Evolutionary conservation across 2,797 vertebrate species (phyloP), one percentile per base, ranked within the genome.

Genomic region (Xenentodon cancila): DNA sequence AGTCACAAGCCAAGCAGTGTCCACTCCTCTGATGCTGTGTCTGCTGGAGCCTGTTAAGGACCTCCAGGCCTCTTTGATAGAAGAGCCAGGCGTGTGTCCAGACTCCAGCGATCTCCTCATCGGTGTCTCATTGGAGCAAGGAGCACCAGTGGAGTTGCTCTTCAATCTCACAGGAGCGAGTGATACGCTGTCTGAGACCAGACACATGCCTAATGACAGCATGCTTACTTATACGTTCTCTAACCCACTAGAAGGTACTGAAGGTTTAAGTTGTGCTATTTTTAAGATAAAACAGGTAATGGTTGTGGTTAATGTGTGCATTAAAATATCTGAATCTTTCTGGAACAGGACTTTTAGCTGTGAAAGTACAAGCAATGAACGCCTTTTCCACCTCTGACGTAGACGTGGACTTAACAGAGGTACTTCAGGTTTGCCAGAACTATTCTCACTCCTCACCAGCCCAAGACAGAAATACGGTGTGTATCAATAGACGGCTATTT

Each of bases 11-110:
- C 54, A 2, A 0, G 37, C 74, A 0, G 68, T 85, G 57, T 92
- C 91, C 2, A 25, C 59, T 20, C 80, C 61, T 11, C 22, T 98
- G 49, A 80, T 89, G 1, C 62, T 97, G 47, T 91, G 93, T 56
- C 75, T 99, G 4, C 60, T 95, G 18, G 94, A 97, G 80, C 84
- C 90, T 0, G 71, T 97, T 0, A 88, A 91, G 0, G 95, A 94
- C 15, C 88, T 97, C 57, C 72, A 73, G 77, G 96, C 91, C 60
- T 85, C 74, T 0, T 66, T 95, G 37, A 66, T 78, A 19, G 82
- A 86, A 3, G 86, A 82, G 60, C 76, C 73, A 0, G 76, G 73
- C 6, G 3, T 87, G 54, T 95, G 95, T 80, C 89, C 91, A 7
- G 92, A 93, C 49, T 89, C 94, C 19, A 2, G 53, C 5, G 84